phyloP scores from a whole-genome alignment of 53 echinoderm and acorn worm species.

The Arbacia lixula region DNA sequence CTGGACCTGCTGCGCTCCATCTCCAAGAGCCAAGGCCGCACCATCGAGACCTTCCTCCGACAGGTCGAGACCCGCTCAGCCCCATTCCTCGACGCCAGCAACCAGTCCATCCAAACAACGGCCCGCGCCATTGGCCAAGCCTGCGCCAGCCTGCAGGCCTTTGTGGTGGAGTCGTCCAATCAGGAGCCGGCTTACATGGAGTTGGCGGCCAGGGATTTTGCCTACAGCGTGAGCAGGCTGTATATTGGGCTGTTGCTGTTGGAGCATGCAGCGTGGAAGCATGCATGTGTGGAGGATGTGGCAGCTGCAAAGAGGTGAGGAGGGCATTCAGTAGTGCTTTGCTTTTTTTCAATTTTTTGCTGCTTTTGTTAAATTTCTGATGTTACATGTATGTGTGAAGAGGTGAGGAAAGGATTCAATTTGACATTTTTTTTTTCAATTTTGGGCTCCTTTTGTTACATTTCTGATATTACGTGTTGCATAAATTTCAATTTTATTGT shows the following conservation, averaged over 20 bases:
- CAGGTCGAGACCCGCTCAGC: conserved; percentile 66
- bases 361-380: too few species aligned
- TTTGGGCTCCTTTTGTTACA: too few species aligned
- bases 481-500: too few species aligned
- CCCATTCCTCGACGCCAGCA: conserved; percentile 22
- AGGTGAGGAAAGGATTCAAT: too few species aligned
- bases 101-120: conserved; percentile 23
- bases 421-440: too few species aligned
- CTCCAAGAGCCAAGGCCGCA: conserved; percentile 72
- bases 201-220: conserved; percentile 87
- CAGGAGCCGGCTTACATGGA: conserved; percentile 68
- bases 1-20: conserved; percentile 86
- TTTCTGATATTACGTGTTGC: too few species aligned
- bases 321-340: too few species aligned
- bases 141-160: not conserved
- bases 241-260: conserved; percentile 82
- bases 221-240: conserved; percentile 78
- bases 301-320: conserved; percentile 76
- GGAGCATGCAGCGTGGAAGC: conserved; percentile 84
- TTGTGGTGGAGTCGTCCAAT: conserved; percentile 28
- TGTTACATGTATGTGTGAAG: too few species aligned
- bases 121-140: conserved; percentile 42
- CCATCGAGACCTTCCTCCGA: conserved; percentile 71
- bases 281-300: conserved; percentile 66
- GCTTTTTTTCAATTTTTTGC: too few species aligned